These are phyloP conservation scores for Lepus oiostolus DNA, from an alignment of 2,797 vertebrate genomes.

Conservation along the genomic window DNA sequence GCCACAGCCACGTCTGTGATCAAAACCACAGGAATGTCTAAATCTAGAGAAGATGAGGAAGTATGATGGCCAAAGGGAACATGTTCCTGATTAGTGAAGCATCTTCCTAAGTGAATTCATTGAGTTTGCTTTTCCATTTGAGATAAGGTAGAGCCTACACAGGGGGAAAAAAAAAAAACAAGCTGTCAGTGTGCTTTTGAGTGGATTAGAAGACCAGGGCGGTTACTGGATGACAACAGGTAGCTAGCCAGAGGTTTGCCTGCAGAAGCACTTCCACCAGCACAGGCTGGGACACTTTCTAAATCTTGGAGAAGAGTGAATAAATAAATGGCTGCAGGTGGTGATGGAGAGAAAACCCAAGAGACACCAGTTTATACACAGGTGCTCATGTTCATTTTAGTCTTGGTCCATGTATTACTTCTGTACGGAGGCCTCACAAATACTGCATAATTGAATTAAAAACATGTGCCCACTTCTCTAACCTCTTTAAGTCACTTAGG, in stretches of 20 bases:
- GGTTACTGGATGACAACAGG: slow-evolving; percentile 30
- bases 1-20: neutral
- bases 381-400: neutral
- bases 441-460: slow-evolving; percentile 33
- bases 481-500: neutral
- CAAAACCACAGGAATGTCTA: slow-evolving; percentile 20
- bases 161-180: neutral
- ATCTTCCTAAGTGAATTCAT: neutral
- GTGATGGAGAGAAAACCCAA: slow-evolving; percentile 13
- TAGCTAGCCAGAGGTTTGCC: neutral
- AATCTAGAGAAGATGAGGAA: neutral
- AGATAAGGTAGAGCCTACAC: neutral
- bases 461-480: neutral
- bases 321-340: neutral
- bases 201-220: neutral
- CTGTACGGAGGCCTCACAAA: neutral
- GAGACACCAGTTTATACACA: neutral
- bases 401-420: neutral
- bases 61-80: neutral
- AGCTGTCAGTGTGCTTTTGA: neutral
- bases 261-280: neutral
- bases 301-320: neutral
- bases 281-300: slow-evolving; percentile 22
- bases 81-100: neutral
- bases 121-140: slow-evolving; percentile 40